These are phyloP conservation scores for Rhynchonycteris naso DNA, from an alignment of 2,797 vertebrate genomes.

Conservation along the genomic window DNA sequence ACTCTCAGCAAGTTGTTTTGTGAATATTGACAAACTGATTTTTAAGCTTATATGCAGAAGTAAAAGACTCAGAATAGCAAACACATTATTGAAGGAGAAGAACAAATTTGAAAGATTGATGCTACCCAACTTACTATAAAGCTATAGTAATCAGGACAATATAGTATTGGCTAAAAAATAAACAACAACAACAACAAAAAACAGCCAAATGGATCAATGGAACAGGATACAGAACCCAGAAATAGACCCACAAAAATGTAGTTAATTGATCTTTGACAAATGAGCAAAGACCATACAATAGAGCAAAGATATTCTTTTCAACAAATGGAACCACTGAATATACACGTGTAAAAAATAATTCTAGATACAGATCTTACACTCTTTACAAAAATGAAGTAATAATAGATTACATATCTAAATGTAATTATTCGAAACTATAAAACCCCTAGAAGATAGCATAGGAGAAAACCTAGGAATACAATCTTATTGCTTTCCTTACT, in stretches of 20 bases:
- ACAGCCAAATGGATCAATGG: neutral
- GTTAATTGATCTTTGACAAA: neutral
- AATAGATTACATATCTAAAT: neutral
- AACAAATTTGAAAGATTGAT: neutral
- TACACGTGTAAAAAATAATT: neutral
- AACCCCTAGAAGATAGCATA: neutral
- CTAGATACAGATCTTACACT: neutral
- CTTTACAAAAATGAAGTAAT: neutral
- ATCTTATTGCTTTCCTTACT: neutral
- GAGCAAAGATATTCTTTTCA: neutral
- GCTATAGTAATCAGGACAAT: neutral
- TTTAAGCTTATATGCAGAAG: neutral
- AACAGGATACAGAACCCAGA: neutral
- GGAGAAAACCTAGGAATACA: slow-evolving; percentile 8
- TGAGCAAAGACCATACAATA: neutral
- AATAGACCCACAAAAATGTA: neutral
- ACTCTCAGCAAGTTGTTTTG: neutral
- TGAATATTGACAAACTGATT: neutral
- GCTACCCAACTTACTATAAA: neutral
- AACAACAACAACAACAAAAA: neutral
- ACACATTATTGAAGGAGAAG: neutral
- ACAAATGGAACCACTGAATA: neutral
- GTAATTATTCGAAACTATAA: neutral
- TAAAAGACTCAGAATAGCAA: neutral
- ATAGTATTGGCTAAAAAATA: neutral